Conservation (phyloP, 2,113 vertebrate genomes). For the Ceyx margarethae region DNA sequence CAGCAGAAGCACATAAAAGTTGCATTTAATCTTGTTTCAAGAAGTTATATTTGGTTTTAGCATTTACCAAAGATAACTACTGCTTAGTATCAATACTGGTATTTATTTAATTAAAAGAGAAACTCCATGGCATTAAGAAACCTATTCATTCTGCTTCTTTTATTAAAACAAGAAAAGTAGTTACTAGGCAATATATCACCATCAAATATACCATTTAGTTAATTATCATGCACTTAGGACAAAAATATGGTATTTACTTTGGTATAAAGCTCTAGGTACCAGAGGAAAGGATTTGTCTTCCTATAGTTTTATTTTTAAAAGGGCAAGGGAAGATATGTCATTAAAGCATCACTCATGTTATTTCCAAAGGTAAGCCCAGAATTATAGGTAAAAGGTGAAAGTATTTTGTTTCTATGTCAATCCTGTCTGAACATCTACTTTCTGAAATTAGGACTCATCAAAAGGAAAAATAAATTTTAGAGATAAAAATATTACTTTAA, state of each 20-base stretch:
- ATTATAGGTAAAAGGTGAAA: conserved; percentile 46
- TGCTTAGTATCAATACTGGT: not conserved
- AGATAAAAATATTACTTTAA: conserved; percentile 44
- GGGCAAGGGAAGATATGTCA: conserved; percentile 31
- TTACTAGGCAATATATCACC: not conserved
- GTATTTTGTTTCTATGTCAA: conserved; percentile 47
- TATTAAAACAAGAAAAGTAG: not conserved
- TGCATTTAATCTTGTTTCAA: not conserved
- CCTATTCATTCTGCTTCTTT: not conserved
- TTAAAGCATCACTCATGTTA: conserved; percentile 8
- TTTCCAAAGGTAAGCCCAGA: conserved; percentile 33
- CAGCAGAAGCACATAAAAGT: not conserved
- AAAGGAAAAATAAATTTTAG: conserved; percentile 55
- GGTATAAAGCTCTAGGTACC: not conserved
- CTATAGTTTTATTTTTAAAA: conserved; percentile 33
- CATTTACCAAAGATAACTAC: not conserved
- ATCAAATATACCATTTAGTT: not conserved
- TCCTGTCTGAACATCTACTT: conserved; percentile 9
- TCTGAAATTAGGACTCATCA: conserved; percentile 42
- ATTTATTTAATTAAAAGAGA: conserved; percentile 1
- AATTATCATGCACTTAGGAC: not conserved
- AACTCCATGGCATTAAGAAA: not conserved
- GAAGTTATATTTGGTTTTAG: not conserved
- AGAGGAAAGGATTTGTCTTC: not conserved
- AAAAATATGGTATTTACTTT: not conserved